phyloP scores from a whole-genome alignment of 2,888 invertebrate species.

The Steromphala cineraria region DNA sequence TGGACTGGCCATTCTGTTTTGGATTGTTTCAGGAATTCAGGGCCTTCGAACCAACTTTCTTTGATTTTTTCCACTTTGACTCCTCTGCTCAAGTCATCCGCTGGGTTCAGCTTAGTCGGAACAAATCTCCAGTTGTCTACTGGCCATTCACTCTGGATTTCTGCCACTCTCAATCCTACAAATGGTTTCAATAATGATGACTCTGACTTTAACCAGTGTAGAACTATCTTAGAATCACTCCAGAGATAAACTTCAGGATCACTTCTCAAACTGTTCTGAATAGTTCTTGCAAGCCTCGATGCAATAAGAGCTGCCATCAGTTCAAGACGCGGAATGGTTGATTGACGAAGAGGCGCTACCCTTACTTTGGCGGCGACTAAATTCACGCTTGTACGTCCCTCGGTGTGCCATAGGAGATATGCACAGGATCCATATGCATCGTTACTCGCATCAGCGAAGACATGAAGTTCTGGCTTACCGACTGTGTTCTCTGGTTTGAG shows the following conservation, averaged over 20 bases:
- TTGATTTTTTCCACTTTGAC: constrained; percentile 13
- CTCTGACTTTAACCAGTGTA: constrained; percentile 27
- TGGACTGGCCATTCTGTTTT: neutral
- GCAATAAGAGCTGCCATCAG: constrained; percentile 17
- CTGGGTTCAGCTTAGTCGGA: constrained; percentile 23
- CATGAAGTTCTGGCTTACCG: neutral
- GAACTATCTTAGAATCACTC: neutral
- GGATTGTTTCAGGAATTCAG: constrained; percentile 1
- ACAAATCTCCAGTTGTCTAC: neutral
- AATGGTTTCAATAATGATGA: constrained; percentile 5
- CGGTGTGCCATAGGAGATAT: neutral
- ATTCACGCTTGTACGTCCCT: neutral
- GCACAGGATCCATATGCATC: neutral
- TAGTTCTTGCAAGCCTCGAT: constrained; percentile 11
- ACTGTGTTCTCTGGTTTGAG: neutral
- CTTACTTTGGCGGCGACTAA: constrained; percentile 10
- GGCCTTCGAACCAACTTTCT: constrained; percentile 21
- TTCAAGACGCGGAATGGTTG: constrained; percentile 9
- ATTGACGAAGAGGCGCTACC: constrained; percentile 12
- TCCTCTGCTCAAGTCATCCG: constrained; percentile 27
- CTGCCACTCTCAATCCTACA: constrained; percentile 23
- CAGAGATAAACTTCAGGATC: neutral
- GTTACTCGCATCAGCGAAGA: neutral
- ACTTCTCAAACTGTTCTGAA: neutral
- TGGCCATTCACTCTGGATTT: constrained; percentile 11